Evolutionary conservation across 2,888 invertebrate genomes (phyloP).

Genomic region (Eueremaeus valkanovi): DNA sequence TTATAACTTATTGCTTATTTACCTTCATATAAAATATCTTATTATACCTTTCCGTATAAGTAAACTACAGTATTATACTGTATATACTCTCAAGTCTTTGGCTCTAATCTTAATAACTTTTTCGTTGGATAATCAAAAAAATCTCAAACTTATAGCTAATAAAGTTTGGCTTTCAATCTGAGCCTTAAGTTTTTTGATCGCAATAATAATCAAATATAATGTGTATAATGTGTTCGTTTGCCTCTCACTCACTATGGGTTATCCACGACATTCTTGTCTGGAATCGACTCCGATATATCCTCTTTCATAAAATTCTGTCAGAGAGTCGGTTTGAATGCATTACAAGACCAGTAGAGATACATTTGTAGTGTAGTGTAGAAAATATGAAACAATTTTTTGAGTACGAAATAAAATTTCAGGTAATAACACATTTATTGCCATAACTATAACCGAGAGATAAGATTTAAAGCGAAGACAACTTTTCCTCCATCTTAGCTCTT

Average conservation of each 20-base stretch:
- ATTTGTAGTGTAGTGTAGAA: background rate
- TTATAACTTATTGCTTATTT: background rate
- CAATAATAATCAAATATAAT: constrained; percentile 8
- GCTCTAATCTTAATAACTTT: constrained; percentile 2
- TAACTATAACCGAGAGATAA: constrained; percentile 18
- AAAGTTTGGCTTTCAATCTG: background rate
- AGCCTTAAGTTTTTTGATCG: background rate
- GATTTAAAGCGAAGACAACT: constrained; percentile 21
- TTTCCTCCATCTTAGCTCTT: constrained; percentile 12
- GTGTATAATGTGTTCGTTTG: constrained; percentile 2
- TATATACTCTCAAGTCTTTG: background rate
- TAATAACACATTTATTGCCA: constrained; percentile 24
- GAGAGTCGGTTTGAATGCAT: background rate
- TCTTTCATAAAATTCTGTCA: background rate
- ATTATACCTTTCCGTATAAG: background rate
- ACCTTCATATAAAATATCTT: background rate
- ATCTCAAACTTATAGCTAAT: background rate
- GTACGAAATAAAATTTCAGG: background rate
- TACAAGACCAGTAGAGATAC: background rate
- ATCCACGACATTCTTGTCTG: background rate
- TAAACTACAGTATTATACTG: background rate
- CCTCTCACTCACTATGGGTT: background rate
- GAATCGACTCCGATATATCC: background rate
- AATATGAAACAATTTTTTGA: background rate
- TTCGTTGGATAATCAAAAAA: background rate